These are phyloP conservation scores for Cryptocephalus moraei DNA, from an alignment of 2,888 invertebrate genomes.

Conservation along the genomic window DNA sequence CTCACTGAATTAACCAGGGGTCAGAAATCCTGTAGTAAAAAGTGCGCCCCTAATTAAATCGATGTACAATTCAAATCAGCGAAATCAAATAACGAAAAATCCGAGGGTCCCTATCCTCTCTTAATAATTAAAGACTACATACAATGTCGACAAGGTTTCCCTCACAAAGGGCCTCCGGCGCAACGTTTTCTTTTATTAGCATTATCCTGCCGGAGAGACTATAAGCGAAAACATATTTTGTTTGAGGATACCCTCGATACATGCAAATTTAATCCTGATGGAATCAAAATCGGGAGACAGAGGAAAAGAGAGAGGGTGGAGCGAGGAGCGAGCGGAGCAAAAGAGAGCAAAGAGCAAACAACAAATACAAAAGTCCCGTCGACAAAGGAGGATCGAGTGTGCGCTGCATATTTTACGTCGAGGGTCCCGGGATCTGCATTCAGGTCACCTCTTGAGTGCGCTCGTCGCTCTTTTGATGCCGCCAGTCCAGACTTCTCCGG, in stretches of 20 bases:
- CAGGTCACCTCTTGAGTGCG: slow-evolving; percentile 33
- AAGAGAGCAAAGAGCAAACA: slow-evolving; percentile 31
- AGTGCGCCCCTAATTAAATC: too few species aligned
- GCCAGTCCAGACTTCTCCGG: slow-evolving; percentile 12
- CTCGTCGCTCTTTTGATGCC: slow-evolving; percentile 36
- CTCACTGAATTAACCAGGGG: too few species aligned
- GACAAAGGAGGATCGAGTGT: slow-evolving; percentile 18
- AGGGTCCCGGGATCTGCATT: slow-evolving; percentile 34
- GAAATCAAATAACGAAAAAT: too few species aligned
- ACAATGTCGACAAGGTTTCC: too few species aligned
- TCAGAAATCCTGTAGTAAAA: too few species aligned
- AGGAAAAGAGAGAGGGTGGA: too few species aligned
- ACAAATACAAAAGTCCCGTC: slow-evolving; percentile 29
- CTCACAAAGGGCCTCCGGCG: too few species aligned
- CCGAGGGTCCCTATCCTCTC: too few species aligned
- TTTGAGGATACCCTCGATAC: slow-evolving; percentile 20
- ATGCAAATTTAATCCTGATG: slow-evolving; percentile 33
- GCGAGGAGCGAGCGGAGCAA: too few species aligned
- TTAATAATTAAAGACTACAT: too few species aligned
- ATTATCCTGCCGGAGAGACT: slow-evolving; percentile 8
- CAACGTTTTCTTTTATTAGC: slow-evolving; percentile 15
- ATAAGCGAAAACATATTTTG: slow-evolving; percentile 13
- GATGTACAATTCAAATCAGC: too few species aligned
- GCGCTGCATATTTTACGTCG: slow-evolving; percentile 34
- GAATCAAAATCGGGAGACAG: slow-evolving; percentile 30